Evolutionary conservation across 35 echinoderm and acorn worm genomes (phyloP).

Genomic region (Lytechinus variegatus): DNA sequence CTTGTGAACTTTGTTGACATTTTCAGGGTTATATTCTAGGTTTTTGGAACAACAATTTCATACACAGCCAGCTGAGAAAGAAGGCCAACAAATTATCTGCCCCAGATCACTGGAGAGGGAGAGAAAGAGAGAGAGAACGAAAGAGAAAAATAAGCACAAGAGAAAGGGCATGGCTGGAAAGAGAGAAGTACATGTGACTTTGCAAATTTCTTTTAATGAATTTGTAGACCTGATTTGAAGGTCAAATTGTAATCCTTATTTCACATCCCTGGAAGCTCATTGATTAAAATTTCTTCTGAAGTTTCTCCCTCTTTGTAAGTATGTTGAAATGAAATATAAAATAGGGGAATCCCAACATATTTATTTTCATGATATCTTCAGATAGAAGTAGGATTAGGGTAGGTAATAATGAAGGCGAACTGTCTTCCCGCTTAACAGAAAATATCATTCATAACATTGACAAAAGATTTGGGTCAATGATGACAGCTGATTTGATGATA

Average conservation of each 20-base stretch:
- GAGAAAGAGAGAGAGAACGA: background rate
- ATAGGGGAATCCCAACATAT: no score
- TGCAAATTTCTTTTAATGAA: background rate
- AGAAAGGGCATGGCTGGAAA: background rate
- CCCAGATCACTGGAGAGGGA: background rate
- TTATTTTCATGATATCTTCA: no score
- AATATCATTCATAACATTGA: no score
- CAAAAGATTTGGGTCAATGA: no score
- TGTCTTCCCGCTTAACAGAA: no score
- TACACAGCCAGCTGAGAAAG: slow-evolving; percentile 23
- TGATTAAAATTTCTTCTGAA: background rate
- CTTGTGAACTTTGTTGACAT: slow-evolving; percentile 35
- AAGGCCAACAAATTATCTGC: slow-evolving; percentile 36
- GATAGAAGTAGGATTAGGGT: no score
- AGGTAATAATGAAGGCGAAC: no score
- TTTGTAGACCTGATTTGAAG: background rate
- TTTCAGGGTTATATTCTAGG: slow-evolving; percentile 23
- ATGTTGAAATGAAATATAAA: background rate
- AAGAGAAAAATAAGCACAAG: background rate
- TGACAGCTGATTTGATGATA: no score
- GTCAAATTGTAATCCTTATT: background rate
- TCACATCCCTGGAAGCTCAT: background rate
- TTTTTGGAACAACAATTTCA: slow-evolving; percentile 34
- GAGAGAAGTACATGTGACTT: background rate
- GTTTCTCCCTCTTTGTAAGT: background rate